Evolutionary conservation across 2,797 vertebrate species (phyloP).

Genomic region (Tolypeutes matacus): DNA sequence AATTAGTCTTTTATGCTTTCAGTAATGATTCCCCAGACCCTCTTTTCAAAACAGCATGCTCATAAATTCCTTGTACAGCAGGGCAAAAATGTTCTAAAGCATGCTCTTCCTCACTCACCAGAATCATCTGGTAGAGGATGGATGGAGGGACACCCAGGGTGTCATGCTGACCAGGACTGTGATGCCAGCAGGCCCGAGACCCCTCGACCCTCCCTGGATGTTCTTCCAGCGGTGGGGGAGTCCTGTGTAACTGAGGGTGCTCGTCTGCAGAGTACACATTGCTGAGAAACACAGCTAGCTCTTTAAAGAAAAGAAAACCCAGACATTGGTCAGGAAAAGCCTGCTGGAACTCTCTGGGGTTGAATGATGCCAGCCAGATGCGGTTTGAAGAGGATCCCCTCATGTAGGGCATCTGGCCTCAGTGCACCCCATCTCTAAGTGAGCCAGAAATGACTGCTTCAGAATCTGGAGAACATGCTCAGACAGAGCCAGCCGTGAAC

Average conservation of each 20-base stretch:
- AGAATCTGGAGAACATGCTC: conserved; percentile 79
- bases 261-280: conserved; percentile 59
- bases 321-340: background rate
- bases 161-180: background rate
- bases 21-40: conserved; percentile 77
- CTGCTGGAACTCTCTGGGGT: conserved; percentile 41
- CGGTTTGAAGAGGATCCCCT: conserved; percentile 80
- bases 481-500: conserved; percentile 69
- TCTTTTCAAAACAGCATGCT: conserved; percentile 69
- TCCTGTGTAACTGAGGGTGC: conserved; percentile 62
- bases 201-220: conserved; percentile 16
- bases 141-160: conserved; percentile 46
- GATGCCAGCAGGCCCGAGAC: background rate
- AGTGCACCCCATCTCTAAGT: conserved; percentile 55
- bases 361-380: conserved; percentile 83
- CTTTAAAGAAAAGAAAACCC: conserved; percentile 62
- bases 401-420: conserved; percentile 81
- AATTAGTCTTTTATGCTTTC: conserved; percentile 83
- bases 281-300: conserved; percentile 65
- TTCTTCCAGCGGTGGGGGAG: background rate
- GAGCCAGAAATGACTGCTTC: conserved; percentile 82
- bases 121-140: conserved; percentile 61
- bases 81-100: conserved; percentile 67
- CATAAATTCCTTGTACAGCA: conserved; percentile 73
- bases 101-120: conserved; percentile 41